Conservation (phyloP, 2,888 invertebrate species). For the Xanthia icteritia region DNA sequence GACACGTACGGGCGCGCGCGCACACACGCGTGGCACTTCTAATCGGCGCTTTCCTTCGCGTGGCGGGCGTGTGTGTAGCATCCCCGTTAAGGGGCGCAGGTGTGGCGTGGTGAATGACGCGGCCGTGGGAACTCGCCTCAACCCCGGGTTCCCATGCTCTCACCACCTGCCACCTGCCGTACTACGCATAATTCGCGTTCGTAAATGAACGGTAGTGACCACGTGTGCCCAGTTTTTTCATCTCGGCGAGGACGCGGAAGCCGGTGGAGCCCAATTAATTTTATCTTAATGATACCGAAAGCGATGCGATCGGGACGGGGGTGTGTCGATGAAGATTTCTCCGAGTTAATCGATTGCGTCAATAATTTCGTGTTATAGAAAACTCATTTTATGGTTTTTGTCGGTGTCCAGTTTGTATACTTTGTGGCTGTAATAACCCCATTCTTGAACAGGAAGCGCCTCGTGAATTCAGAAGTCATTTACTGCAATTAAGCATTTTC, state of each 20-base stretch:
- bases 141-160: conserved; percentile 88
- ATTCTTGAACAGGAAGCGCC: conserved; percentile 7
- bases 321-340: conserved; percentile 75
- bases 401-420: conserved; percentile 37
- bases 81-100: conserved; percentile 90
- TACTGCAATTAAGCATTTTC: conserved; percentile 29
- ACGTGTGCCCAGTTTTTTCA: conserved; percentile 87
- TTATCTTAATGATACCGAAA: conserved; percentile 82
- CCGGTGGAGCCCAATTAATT: conserved; percentile 87
- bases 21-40: conserved; percentile 79
- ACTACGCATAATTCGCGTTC: conserved; percentile 90
- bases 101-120: conserved; percentile 88
- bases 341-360: conserved; percentile 80
- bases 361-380: conserved; percentile 67
- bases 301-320: conserved; percentile 66
- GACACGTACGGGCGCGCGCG: conserved; percentile 68
- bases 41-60: conserved; percentile 88
- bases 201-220: conserved; percentile 91
- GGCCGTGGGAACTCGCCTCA: conserved; percentile 88
- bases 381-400: conserved; percentile 61
- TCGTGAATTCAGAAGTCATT: conserved; percentile 12
- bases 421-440: conserved; percentile 18
- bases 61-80: conserved; percentile 88
- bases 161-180: conserved; percentile 88
- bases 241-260: conserved; percentile 85